Evolutionary conservation across 2,113 vertebrate genomes (phyloP), one percentile per base, ranked within the genome.

Genomic region (Cacatua alba): DNA sequence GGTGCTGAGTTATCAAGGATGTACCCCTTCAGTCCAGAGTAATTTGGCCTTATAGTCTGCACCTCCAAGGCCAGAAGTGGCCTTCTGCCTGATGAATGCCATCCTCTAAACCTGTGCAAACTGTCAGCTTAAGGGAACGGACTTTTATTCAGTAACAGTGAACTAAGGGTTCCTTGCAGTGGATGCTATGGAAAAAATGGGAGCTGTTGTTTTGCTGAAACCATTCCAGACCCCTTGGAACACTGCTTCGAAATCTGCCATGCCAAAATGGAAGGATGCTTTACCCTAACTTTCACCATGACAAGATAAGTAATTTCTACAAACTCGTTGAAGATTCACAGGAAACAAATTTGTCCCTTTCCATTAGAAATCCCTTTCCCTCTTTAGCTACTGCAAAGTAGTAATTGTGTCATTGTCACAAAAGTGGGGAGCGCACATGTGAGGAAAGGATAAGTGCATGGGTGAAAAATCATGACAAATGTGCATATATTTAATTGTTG

Each of bases 351-450:
- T 44, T 82, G 23, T 62, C 25, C 11, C 7, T 80, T 93, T 75
- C 28, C 7, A 48, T 55, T 49, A 77, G 28, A 90, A 90, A 74
- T 55, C 3, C 10, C 10, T 72, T 91, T 62, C 48, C 87, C 53
- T 33, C 7, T 79, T 48, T 65, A 69, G n/a, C 14, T 85, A 39
- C 10, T 10, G 3, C 35, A 59, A 51, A 17, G 13, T 48, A n/a
- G 18, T 25, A 84, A 48, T 25, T 76, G 13, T 3, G 5, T 7
- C 17, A 59, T 23, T 17, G 28, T 77, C 49, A 72, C 1, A 21
- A 69, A 82, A 82, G 71, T 1, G 3, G 3, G 5, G 7, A 80
- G 16, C 29, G 4, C 10, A 37, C 1, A 0, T 41, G 3, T 52
- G 19, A 86, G 19, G 7, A 85, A 64, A 6, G 2, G 10, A 7